Conservation (phyloP, 2,888 invertebrate genomes). For the Plebejus melissa region DNA sequence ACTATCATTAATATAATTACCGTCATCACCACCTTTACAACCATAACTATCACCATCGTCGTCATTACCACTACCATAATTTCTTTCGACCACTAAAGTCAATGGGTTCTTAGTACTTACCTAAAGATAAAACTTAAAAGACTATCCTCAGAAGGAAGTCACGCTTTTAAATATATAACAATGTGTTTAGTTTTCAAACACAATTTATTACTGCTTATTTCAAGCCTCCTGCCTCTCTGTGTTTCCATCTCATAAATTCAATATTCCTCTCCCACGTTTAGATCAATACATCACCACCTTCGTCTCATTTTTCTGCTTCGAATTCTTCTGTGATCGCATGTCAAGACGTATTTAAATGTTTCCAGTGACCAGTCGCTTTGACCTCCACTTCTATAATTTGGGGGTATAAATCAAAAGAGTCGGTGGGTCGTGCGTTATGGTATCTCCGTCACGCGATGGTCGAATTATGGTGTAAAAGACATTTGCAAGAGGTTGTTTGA, state of each 20-base stretch:
- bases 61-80: neutral
- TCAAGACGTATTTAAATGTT: constrained; percentile 19
- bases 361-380: constrained; percentile 15
- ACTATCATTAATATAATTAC: neutral
- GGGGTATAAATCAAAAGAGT: constrained; percentile 26
- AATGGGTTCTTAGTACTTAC: too few relatives aligned
- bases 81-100: neutral
- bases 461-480: constrained; percentile 64
- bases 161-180: too few relatives aligned
- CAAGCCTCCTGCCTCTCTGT: neutral
- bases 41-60: neutral
- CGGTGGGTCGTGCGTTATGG: constrained; percentile 32
- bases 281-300: constrained; percentile 7
- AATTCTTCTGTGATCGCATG: constrained; percentile 9
- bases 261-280: neutral
- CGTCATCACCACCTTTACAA: neutral
- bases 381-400: constrained; percentile 26
- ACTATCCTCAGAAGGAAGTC: too few relatives aligned
- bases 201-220: neutral
- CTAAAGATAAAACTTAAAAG: too few relatives aligned
- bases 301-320: neutral
- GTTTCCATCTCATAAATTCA: neutral
- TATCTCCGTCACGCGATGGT: constrained; percentile 65
- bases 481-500: constrained; percentile 44
- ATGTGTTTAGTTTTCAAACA: too few relatives aligned